Conservation (phyloP, 2,113 vertebrate species). For the Hipposideros armiger region DNA sequence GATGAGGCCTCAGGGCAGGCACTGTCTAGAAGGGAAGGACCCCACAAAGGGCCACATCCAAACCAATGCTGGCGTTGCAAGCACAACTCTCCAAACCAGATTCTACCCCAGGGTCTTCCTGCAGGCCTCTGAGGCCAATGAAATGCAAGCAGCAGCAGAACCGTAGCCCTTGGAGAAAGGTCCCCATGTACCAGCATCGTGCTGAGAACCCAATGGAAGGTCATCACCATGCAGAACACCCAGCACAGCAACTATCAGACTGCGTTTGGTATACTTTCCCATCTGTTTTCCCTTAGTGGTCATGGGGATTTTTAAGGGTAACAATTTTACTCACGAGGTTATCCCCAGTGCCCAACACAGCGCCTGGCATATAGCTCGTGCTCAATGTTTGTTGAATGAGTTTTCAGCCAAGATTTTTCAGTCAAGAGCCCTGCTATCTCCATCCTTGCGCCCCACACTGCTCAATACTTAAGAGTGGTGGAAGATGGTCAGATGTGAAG, state of each 20-base stretch:
- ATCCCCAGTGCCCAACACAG: not conserved
- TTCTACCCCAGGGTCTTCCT: not conserved
- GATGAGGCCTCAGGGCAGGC: not conserved
- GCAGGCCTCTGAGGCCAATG: not conserved
- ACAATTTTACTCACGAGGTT: not conserved
- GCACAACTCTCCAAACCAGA: not conserved
- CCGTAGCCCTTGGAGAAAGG: not conserved
- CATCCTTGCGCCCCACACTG: not conserved
- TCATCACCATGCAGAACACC: not conserved
- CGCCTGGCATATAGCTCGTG: not conserved
- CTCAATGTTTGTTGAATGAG: not conserved
- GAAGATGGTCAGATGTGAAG: not conserved
- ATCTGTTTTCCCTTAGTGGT: not conserved
- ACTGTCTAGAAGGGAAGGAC: not conserved
- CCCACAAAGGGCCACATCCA: not conserved
- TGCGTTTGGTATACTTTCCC: not conserved
- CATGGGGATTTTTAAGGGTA: not conserved
- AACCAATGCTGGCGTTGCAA: not conserved
- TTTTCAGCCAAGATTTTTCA: constrained; percentile 26
- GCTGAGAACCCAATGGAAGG: not conserved
- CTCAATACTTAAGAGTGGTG: not conserved
- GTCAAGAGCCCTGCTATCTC: not conserved
- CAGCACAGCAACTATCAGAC: not conserved
- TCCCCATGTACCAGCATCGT: not conserved
- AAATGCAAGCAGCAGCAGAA: not conserved